Evolutionary conservation across 2,797 vertebrate genomes (phyloP).

Genomic region (Pangasius krempfi): DNA sequence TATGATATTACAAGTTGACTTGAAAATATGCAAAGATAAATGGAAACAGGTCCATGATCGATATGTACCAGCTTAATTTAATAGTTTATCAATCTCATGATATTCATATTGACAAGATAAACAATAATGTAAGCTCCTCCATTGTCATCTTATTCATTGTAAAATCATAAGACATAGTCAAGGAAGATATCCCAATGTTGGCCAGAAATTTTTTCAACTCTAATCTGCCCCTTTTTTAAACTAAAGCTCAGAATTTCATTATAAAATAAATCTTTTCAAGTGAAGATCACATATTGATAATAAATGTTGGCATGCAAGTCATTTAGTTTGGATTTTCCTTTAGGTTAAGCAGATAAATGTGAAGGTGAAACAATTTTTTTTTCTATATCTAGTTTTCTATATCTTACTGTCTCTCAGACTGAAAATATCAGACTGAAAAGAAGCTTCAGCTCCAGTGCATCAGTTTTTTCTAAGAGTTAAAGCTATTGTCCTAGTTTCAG

Average conservation of each 20-base stretch:
- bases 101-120: neutral
- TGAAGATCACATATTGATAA: neutral
- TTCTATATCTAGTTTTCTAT: neutral
- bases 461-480: neutral
- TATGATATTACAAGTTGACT: neutral
- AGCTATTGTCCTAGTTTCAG: conserved; percentile 46
- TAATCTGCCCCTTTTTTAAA: neutral
- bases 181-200: neutral
- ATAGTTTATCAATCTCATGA: neutral
- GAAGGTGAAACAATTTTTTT: neutral
- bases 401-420: neutral
- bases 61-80: neutral
- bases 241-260: neutral
- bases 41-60: neutral
- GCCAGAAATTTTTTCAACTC: neutral
- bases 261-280: neutral
- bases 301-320: neutral
- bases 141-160: neutral
- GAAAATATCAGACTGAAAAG: neutral
- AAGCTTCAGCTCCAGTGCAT: neutral
- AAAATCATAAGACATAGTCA: neutral
- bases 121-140: neutral
- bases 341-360: neutral
- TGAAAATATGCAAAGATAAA: too few relatives aligned
- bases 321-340: neutral